Percentiles rank a stretch among this genome's conserved stretches.
Evolutionary conservation across 2,888 invertebrate genomes (phyloP).

Genomic region (Elysia crispata): DNA sequence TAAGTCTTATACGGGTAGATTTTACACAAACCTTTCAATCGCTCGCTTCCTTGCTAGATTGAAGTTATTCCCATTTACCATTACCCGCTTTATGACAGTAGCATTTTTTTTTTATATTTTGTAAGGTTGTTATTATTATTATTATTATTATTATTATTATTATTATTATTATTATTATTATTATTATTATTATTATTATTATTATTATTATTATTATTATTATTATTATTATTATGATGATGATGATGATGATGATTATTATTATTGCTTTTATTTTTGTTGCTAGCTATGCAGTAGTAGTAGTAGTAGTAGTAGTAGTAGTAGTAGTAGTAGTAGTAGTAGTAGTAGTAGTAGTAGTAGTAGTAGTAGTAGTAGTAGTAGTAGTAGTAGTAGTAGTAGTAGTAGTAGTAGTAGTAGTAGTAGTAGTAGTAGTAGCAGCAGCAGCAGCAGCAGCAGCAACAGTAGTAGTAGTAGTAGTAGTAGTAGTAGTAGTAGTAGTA

Average conservation of each 20-base stretch:
- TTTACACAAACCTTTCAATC: background rate
- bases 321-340: slow-evolving; percentile 29
- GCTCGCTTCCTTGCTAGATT: no score
- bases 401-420: slow-evolving; percentile 39
- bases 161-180: slow-evolving; percentile 24
- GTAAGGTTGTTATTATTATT: background rate
- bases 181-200: slow-evolving; percentile 31
- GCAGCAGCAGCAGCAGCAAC: slow-evolving; percentile 17
- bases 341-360: background rate
- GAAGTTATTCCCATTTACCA: no score
- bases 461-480: slow-evolving; percentile 29
- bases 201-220: slow-evolving; percentile 33
- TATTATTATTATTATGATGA: slow-evolving; percentile 32
- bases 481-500: slow-evolving; percentile 23
- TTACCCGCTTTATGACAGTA: no score
- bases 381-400: slow-evolving; percentile 33
- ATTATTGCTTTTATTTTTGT: slow-evolving; percentile 22
- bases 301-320: slow-evolving; percentile 1
- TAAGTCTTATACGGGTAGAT: no score
- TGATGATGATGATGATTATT: no score
- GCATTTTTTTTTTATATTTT: no score
- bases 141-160: slow-evolving; percentile 18
- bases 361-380: background rate
- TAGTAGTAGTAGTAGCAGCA: slow-evolving; percentile 37
- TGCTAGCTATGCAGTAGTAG: slow-evolving; percentile 15